Percentiles rank a stretch among this genome's conserved stretches.
These are phyloP conservation scores for Eidolon dupreanum DNA, from an alignment of 2,797 vertebrate genomes.

Conservation along the genomic window DNA sequence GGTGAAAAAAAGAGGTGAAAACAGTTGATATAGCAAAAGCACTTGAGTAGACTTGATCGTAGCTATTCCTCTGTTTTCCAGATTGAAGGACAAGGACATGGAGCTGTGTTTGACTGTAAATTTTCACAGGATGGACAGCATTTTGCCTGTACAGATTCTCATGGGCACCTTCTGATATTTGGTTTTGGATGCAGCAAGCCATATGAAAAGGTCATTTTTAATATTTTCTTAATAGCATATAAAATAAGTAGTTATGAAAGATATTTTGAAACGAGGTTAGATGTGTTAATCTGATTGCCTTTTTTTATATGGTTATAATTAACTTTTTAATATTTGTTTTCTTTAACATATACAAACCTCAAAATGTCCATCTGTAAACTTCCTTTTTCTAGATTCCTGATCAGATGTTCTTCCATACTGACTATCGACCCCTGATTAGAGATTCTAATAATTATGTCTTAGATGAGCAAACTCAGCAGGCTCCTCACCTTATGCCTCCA, in stretches of 20 bases:
- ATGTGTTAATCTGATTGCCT: neutral
- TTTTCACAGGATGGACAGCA: slow-evolving; percentile 97
- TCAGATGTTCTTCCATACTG: slow-evolving; percentile 99
- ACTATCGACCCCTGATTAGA: slow-evolving; percentile 96
- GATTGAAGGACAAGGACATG: slow-evolving; percentile 98
- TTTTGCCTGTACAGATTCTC: slow-evolving; percentile 97
- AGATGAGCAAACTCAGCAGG: slow-evolving; percentile 98
- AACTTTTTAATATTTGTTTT: slow-evolving; percentile 27
- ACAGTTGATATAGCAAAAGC: neutral
- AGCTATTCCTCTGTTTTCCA: slow-evolving; percentile 73
- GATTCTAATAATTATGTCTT: slow-evolving; percentile 96
- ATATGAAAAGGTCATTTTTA: slow-evolving; percentile 93
- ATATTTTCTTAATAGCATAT: neutral
- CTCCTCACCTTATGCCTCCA: slow-evolving; percentile 99
- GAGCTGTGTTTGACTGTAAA: slow-evolving; percentile 98
- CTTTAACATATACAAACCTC: neutral
- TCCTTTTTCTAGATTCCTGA: slow-evolving; percentile 93
- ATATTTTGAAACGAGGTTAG: neutral
- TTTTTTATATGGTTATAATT: neutral
- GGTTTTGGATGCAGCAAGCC: slow-evolving; percentile 95
- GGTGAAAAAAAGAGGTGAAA: neutral
- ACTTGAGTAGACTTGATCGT: neutral
- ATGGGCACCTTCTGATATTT: slow-evolving; percentile 97
- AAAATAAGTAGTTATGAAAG: neutral
- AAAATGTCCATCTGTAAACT: slow-evolving; percentile 17